These are phyloP conservation scores for Moxostoma hubbsi DNA, from an alignment of 2,797 vertebrate species.

Conservation along the genomic window DNA sequence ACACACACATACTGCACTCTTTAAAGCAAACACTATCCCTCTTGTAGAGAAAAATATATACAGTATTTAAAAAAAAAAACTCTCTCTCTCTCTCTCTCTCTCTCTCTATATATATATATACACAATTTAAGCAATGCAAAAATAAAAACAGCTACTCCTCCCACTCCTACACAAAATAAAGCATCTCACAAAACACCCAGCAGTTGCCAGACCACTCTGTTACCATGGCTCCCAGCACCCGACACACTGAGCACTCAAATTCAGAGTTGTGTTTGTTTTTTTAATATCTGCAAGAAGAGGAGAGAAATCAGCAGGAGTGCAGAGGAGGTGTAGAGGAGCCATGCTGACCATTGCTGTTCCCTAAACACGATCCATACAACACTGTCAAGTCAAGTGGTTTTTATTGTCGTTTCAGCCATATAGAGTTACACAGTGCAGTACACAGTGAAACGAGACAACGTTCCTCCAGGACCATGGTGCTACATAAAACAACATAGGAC, in stretches of 20 bases:
- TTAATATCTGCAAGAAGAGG: slow-evolving; percentile 11
- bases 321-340: slow-evolving; percentile 54
- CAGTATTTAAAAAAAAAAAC: background rate
- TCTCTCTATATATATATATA: background rate
- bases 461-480: no score
- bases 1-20: slow-evolving; percentile 15
- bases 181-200: slow-evolving; percentile 50
- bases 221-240: slow-evolving; percentile 55
- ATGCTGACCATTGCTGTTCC: slow-evolving; percentile 46
- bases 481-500: no score
- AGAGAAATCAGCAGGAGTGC: slow-evolving; percentile 26
- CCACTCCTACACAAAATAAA: background rate
- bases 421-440: no score
- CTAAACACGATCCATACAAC: slow-evolving; percentile 41
- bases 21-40: slow-evolving; percentile 2
- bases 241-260: slow-evolving; percentile 30
- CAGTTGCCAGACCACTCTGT: slow-evolving; percentile 37
- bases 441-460: no score
- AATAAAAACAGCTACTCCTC: slow-evolving; percentile 41
- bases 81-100: no score
- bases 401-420: no score
- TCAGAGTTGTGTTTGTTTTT: slow-evolving; percentile 14
- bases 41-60: background rate
- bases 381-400: no score
- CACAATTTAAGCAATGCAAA: slow-evolving; percentile 36